Evolutionary conservation across 2,797 vertebrate species (phyloP), one percentile per base, ranked within the genome.

Genomic region (Coilia nasus): DNA sequence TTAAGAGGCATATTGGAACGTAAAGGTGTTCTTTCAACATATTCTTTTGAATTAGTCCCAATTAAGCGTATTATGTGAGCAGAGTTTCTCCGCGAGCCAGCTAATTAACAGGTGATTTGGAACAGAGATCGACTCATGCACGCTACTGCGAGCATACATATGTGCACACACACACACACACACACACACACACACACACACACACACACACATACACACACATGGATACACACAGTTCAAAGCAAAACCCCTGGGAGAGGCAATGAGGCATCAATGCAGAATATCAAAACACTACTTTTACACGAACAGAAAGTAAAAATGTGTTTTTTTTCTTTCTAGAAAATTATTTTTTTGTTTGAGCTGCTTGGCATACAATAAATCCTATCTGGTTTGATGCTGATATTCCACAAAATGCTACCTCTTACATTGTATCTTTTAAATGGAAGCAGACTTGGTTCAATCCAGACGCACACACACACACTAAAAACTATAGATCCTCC

Each of bases 101-200:
- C 75, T 56, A n/a, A 88, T 83, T 86, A 82, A 78, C 57, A 82
- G 62, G 82, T 88, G 46, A 85, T 83, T 82, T 81, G n/a, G 59
- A 85, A 85, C 85, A 81, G 35, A 59, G 78, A 54, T 78, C 71
- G 15, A 78, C 35, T 78, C 17, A 19, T 11, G 71, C 71, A 44
- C 19, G 35, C 35, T 78, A 78, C 9, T 78, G 71, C 1, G 10
- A 44, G 25, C 41, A 41, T 25, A 57, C n/a, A 62, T 41, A 62
- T 15, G 35, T 14, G 41, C 41, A 67, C 82, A 62, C 21, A 23
- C 59, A 28, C 62, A 67, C 23, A 28, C 62, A 41, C 67, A 44
- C 31, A 78, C 71, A 78, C 31, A 41, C 31, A 78, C 31, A 78
- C 71, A 78, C 71, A 78, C 71, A 78, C 71, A 78, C 28, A 75